Evolutionary conservation across 2,113 vertebrate genomes (phyloP), one percentile per base, ranked within the genome.

Genomic region (Silurus asotus): DNA sequence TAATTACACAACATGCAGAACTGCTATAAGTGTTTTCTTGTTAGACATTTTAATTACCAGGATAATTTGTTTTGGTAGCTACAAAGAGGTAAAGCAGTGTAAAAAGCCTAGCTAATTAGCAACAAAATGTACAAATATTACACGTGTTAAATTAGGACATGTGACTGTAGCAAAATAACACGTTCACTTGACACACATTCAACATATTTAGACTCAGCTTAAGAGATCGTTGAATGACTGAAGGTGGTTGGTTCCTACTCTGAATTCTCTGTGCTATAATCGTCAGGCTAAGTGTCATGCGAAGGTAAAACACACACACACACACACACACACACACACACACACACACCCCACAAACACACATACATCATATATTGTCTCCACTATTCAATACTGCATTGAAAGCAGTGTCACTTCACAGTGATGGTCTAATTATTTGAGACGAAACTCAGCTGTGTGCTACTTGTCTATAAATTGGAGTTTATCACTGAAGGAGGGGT

Each of bases 381-480:
- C n/a, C 48, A 14, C 90, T 88, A 92, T 93, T 94, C 94, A 93
- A 94, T 82, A 91, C 92, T 92, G 90, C 93, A 93, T 89, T 87
- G 91, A 90, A 88, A 94, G 87, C 93, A 94, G 93, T 92, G 93
- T 93, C 77, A 58, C 77, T 59, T 79, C 28, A 19, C 77, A 59
- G 56, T 59, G 55, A 59, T 45, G 90, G 95, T 88, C 93, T 94
- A 94, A 96, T 95, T 82, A 96, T 97, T 95, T 95, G 91, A 91
- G 90, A 91, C 87, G 70, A 88, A 89, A 96, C 93, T 94, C 92
- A 90, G 96, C 93, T 95, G 90, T 94, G 94, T 92, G 84, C 92
- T 93, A 87, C 96, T 94, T 93, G 94, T 94, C 95, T 96, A 95
- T 94, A 95, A 96, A 96, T 96, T 92, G 94, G 93, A 92, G 96